Base-by-base conservation (phyloP, 2,888 invertebrate species). In the Odontothrips loti region DNA sequence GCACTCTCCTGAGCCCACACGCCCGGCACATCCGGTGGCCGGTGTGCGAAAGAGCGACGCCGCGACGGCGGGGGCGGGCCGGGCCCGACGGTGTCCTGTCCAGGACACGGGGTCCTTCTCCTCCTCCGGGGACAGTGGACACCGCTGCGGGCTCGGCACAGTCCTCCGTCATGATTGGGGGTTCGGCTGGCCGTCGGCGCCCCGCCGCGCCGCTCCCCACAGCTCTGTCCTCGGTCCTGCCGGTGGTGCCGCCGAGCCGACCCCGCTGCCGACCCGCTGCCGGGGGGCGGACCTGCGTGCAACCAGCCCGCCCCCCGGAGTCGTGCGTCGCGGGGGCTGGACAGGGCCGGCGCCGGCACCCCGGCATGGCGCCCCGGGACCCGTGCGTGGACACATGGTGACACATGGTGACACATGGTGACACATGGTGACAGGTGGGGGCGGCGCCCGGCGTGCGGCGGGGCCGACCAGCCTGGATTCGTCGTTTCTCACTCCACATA, bases 1-100 rank as follows among this genome's bases (percentile, higher is more conserved):
- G 68, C 68, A 27, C 68, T 75, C 68, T 75, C 68, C 68, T 75
- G 68, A 75, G 68, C 68, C 68, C 68, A 75, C 68, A 75, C 68
- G 68, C 1, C 68, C 68, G 68, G 68, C 68, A 75, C 68, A 75
- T 75, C 68, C 68, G 68, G 68, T 27, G 68, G 27, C 68, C 68
- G 68, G 68, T 8, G 68, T 75, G 68, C 68, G 68, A 75, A 75
- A 75, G 68, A 75, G 68, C 68, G 68, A 75, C 68, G 68, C 68
- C 68, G 68, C 27, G 23, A 85, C 86, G 86, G 86, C 82, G 85
- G 85, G 85, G 87, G 86, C 87, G 87, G 88, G 87, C 84, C 83
- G 82, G 81, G 83, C 87, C 63, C 58, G 47, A 20, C 79, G 68
- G 9, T 43, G 78, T 51, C 27, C 79, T 58, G n/a, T 58, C 43